These are phyloP conservation scores for Heterocephalus glaber DNA, from an alignment of 2,113 vertebrate genomes.

Conservation along the genomic window DNA sequence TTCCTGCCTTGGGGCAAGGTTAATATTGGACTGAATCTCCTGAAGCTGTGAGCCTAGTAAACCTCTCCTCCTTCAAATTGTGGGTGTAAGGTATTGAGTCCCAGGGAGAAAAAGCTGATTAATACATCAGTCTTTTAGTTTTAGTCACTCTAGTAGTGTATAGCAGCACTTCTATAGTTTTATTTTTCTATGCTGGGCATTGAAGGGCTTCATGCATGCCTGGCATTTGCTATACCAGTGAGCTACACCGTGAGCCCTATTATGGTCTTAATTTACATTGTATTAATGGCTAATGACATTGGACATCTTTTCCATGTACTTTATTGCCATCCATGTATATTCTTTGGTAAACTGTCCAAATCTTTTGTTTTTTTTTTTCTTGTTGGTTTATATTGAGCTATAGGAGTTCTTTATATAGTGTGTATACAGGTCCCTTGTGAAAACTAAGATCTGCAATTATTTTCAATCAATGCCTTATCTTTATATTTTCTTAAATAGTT, in stretches of 20 bases:
- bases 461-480: background rate
- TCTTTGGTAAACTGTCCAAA: background rate
- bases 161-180: background rate
- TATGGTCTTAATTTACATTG: conserved; percentile 25
- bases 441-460: background rate
- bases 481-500: background rate
- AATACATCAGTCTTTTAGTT: background rate
- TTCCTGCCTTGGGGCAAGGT: background rate
- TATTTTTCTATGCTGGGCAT: background rate
- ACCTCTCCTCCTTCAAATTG: background rate
- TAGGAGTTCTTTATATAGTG: background rate
- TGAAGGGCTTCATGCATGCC: background rate
- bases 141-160: background rate
- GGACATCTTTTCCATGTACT: background rate
- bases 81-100: background rate
- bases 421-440: background rate
- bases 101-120: background rate
- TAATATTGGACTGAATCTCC: background rate
- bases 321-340: background rate
- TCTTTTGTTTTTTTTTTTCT: background rate
- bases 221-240: background rate
- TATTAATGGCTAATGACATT: background rate
- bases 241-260: background rate
- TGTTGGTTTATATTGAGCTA: background rate
- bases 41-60: background rate